Evolutionary conservation across 2,797 vertebrate genomes (phyloP), one percentile per base, ranked within the genome.

Genomic region (Limnodromus scolopaceus): DNA sequence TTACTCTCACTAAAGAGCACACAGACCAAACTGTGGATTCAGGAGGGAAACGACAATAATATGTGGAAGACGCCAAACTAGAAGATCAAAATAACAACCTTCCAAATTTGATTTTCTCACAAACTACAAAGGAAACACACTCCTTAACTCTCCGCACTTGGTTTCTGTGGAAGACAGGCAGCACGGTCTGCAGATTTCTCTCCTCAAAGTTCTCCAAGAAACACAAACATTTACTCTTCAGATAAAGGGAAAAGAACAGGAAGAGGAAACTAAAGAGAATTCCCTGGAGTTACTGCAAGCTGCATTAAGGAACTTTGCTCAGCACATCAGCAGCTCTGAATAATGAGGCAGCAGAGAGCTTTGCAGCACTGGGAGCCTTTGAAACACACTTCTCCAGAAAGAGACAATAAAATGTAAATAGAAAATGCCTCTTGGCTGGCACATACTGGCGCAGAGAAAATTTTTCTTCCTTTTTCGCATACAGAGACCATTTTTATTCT

Each of bases 171-270:
- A 81, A 83, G 43, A 80, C 1, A 72, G 38, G 65, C 49, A 85
- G 49, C 41, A 69, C 11, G 43, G 60, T 11, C 46, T 64, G 53
- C 43, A 87, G 74, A 85, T 58, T 87, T 39, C 63, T 86, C 36
- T 83, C 61, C 54, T 54, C 11, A 28, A 43, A 78, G 61, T 65
- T 80, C 84, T 92, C 46, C 38, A 87, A 75, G 68, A 89, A 93
- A 83, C 66, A 87, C 57, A 93, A 92, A 89, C 22, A 88, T 96
- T 96, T 92, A 88, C 54, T 89, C 69, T 87, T 71, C 55, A 81
- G 82, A 93, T 64, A 96, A 91, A 95, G 55, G 25, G 71, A 85
- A 60, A 92, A 91, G 69, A 48, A 48, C 34, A 81, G 64, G 68
- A 94, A 81, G 69, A 86, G 39, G 46, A 81, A 96, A 61, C 53